phyloP scores from a whole-genome alignment of 2,113 vertebrate genomes.

The Actenoides lindsayi region DNA sequence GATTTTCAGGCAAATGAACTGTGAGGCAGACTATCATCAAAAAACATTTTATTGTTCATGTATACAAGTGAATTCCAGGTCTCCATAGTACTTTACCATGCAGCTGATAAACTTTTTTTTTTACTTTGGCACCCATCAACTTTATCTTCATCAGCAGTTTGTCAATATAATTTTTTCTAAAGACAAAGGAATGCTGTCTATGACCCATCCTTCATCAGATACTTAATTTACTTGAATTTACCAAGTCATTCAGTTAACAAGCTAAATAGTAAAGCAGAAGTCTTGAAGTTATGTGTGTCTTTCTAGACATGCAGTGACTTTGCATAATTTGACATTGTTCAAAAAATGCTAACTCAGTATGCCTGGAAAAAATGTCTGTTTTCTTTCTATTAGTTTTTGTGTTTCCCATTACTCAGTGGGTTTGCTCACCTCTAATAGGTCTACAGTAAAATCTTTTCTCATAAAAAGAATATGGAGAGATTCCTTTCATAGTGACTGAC shows the following conservation, averaged over 20 bases:
- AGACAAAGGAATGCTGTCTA: background rate
- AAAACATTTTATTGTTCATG: constrained; percentile 34
- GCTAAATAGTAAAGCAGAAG: background rate
- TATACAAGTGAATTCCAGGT: background rate
- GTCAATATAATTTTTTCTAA: background rate
- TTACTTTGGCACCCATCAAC: background rate
- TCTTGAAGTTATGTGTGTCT: background rate
- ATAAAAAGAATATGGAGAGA: background rate
- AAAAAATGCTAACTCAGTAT: background rate
- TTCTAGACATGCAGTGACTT: background rate
- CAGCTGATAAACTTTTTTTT: constrained; percentile 22
- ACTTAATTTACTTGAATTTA: constrained; percentile 21
- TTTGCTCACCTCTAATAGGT: background rate
- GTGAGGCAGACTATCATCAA: constrained; percentile 49
- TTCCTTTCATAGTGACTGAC: background rate
- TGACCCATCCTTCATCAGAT: background rate
- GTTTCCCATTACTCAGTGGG: background rate
- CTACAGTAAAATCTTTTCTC: background rate
- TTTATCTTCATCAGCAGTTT: constrained; percentile 42
- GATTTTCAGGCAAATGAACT: constrained; percentile 62
- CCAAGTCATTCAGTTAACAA: background rate
- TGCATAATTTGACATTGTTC: background rate
- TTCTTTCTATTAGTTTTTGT: background rate
- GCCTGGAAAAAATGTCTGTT: background rate
- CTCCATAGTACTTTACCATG: constrained; percentile 16